These are phyloP conservation scores for Aegithalos caudatus DNA, from an alignment of 2,113 vertebrate species.

Conservation along the genomic window DNA sequence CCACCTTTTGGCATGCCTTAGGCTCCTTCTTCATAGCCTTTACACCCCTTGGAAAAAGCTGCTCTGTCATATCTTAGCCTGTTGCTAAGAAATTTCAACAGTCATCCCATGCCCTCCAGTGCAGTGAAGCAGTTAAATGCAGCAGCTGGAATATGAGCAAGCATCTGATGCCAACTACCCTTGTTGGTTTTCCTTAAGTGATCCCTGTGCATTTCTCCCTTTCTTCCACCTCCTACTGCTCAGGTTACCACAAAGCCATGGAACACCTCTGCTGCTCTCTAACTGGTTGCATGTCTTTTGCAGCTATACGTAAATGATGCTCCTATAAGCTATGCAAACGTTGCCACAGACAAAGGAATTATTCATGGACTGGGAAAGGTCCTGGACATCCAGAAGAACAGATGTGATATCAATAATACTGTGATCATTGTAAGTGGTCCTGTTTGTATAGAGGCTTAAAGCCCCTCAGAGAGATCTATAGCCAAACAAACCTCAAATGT, in stretches of 20 bases:
- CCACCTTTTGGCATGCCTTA: background rate
- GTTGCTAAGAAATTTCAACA: background rate
- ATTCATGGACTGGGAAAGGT: slow-evolving; percentile 86
- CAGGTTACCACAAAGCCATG: background rate
- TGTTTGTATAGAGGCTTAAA: background rate
- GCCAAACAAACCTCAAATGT: background rate
- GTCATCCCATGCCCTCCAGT: background rate
- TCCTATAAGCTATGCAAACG: slow-evolving; percentile 78
- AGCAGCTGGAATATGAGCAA: background rate
- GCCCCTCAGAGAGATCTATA: background rate
- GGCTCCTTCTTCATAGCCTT: background rate
- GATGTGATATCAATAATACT: slow-evolving; percentile 77
- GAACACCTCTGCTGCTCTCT: background rate
- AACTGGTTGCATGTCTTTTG: background rate
- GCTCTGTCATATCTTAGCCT: background rate
- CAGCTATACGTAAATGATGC: slow-evolving; percentile 88
- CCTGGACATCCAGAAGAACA: slow-evolving; percentile 84
- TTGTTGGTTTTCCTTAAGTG: background rate
- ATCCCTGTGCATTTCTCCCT: background rate
- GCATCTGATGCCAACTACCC: background rate
- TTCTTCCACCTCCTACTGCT: background rate
- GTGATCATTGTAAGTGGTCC: slow-evolving; percentile 61
- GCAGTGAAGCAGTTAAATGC: background rate
- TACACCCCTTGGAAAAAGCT: background rate
- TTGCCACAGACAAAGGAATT: slow-evolving; percentile 84